These are phyloP conservation scores for Hesperia comma DNA, from an alignment of 2,888 invertebrate genomes.

Conservation along the genomic window DNA sequence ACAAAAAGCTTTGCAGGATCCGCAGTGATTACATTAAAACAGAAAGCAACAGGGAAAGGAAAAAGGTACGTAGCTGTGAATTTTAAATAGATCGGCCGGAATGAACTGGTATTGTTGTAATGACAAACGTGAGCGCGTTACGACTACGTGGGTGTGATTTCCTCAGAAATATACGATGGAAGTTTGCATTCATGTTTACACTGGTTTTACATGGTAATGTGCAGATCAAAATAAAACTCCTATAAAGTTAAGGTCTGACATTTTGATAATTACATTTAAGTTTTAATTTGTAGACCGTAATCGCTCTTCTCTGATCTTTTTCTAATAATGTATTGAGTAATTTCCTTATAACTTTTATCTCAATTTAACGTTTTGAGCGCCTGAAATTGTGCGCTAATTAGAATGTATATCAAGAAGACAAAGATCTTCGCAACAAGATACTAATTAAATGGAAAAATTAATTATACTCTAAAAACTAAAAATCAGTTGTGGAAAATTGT, in stretches of 20 bases:
- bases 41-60: neutral
- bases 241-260: too few species aligned
- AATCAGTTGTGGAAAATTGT: conserved; percentile 58
- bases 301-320: too few species aligned
- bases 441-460: too few species aligned
- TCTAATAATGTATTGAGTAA: too few species aligned
- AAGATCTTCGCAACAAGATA: too few species aligned
- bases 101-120: conserved; percentile 44
- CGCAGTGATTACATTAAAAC: conserved; percentile 16
- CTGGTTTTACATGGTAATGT: conserved; percentile 6
- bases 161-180: conserved; percentile 33
- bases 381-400: too few species aligned
- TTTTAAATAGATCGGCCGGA: conserved; percentile 43
- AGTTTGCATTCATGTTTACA: neutral
- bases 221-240: neutral
- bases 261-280: too few species aligned
- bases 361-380: too few species aligned
- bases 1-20: conserved; percentile 9
- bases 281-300: too few species aligned
- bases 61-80: conserved; percentile 26
- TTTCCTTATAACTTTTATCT: too few species aligned
- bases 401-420: too few species aligned
- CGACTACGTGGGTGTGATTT: conserved; percentile 41
- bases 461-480: conserved; percentile 42
- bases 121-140: conserved; percentile 47